Conservation (phyloP, 2,113 vertebrate genomes). For the Vulpes ferrilata region DNA sequence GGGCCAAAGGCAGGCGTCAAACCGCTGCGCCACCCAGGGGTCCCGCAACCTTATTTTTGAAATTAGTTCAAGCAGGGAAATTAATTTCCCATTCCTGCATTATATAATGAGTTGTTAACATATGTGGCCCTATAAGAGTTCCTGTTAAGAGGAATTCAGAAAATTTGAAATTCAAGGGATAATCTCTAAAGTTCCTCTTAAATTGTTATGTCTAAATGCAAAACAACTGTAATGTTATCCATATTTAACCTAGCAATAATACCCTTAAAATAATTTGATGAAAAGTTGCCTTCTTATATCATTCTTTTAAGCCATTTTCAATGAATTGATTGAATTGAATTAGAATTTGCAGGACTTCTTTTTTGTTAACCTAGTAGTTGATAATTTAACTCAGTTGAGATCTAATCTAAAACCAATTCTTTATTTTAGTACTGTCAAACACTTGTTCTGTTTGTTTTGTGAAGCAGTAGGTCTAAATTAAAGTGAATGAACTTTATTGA, state of each 20-base stretch:
- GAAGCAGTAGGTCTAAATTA: background rate
- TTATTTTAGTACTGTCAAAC: background rate
- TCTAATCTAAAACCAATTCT: background rate
- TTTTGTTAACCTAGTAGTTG: background rate
- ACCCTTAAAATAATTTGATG: constrained; percentile 10
- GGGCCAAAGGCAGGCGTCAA: no score
- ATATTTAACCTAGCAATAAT: background rate
- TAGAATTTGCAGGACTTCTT: background rate
- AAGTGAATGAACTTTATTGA: background rate
- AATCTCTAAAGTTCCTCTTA: background rate
- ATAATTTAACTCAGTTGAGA: background rate
- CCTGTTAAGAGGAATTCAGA: background rate
- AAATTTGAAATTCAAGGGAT: background rate
- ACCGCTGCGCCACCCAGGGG: no score
- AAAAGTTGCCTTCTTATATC: background rate
- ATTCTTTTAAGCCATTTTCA: background rate
- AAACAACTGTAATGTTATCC: background rate
- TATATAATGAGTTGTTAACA: background rate
- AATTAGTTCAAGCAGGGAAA: background rate
- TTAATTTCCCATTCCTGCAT: constrained; percentile 10
- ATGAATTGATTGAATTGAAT: background rate
- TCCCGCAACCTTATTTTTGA: background rate
- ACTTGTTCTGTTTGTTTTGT: background rate
- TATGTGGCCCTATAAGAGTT: background rate
- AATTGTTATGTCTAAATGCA: constrained; percentile 38